A percentile compares a stretch with the other conserved stretches of the same genome.
phyloP scores from a whole-genome alignment of 2,888 invertebrate genomes.

The Caenorhabditis uteleia region DNA sequence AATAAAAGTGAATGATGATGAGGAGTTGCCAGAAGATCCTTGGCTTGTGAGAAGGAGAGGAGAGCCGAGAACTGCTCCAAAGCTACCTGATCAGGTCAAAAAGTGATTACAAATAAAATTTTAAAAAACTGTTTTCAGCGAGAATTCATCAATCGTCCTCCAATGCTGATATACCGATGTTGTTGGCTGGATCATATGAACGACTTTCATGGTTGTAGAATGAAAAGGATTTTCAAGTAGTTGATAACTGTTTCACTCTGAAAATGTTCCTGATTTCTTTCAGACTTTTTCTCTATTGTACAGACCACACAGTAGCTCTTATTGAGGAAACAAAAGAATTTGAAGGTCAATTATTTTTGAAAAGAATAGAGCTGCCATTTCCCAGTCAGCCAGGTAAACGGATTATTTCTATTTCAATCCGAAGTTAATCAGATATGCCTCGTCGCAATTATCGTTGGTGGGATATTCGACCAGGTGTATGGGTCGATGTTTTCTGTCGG shows the following conservation, averaged over 20 bases:
- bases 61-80: constrained; percentile 26
- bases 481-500: constrained; percentile 51
- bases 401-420: neutral
- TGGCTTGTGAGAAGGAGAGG: constrained; percentile 36
- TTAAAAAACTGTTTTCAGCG: constrained; percentile 6
- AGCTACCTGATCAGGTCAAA: constrained; percentile 26
- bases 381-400: constrained; percentile 25
- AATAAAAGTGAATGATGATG: constrained; percentile 40
- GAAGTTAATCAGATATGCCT: constrained; percentile 22
- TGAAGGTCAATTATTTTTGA: constrained; percentile 55
- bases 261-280: constrained; percentile 3
- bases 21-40: constrained; percentile 48
- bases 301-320: constrained; percentile 48
- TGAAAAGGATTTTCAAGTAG: constrained; percentile 41
- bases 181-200: constrained; percentile 49
- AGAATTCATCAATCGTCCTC: constrained; percentile 42
- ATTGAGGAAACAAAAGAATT: constrained; percentile 53
- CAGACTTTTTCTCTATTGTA: constrained; percentile 44
- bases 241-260: neutral
- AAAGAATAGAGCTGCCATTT: constrained; percentile 45
- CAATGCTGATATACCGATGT: constrained; percentile 41
- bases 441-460: constrained; percentile 49
- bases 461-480: constrained; percentile 55
- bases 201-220: constrained; percentile 43
- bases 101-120: neutral